phyloP scores from a whole-genome alignment of 2,888 invertebrate genomes.

The Stenurella melanura region DNA sequence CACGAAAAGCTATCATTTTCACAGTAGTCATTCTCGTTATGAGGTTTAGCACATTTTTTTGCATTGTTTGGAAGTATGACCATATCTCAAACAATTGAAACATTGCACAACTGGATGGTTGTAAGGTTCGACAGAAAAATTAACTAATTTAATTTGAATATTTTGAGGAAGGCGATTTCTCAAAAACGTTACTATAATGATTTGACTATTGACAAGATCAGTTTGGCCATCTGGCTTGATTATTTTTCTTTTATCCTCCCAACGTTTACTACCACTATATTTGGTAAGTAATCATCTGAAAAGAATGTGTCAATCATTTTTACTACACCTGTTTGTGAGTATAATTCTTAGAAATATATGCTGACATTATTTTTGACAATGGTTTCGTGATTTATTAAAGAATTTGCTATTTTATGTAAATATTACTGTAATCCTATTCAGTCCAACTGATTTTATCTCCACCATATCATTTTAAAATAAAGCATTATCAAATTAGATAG shows the following conservation, averaged over 20 bases:
- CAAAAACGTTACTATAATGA: neutral
- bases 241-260: neutral
- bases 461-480: too few relatives aligned
- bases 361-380: neutral
- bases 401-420: neutral
- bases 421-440: too few relatives aligned
- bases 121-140: neutral
- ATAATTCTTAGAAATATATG: neutral
- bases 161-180: neutral
- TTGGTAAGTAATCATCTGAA: neutral
- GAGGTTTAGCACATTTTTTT: neutral
- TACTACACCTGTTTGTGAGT: neutral
- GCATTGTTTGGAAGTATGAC: neutral
- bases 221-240: neutral
- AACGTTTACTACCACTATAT: neutral
- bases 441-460: too few relatives aligned
- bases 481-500: neutral
- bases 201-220: neutral
- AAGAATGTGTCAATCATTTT: neutral
- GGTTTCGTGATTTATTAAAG: neutral
- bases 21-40: neutral
- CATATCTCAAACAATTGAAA: neutral
- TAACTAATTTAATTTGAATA: neutral
- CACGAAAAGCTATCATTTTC: neutral
- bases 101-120: neutral